Percentiles rank a stretch among this genome's conserved stretches.
Evolutionary conservation across 2,888 invertebrate genomes (phyloP).

Genomic region (Willowsia nigromaculata): DNA sequence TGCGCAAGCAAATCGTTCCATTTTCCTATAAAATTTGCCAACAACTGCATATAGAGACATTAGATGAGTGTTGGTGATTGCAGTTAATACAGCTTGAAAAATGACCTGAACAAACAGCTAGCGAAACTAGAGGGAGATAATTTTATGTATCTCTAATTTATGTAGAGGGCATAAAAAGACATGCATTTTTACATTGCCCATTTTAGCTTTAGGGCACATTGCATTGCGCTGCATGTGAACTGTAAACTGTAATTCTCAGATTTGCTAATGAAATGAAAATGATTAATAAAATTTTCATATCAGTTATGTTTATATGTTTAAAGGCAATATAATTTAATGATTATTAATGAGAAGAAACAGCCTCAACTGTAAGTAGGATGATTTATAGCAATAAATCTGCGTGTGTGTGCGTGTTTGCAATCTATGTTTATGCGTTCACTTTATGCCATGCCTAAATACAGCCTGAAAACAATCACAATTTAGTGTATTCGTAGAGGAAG

Average conservation of each 20-base stretch:
- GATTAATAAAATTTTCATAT: constrained; percentile 6
- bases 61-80: constrained; percentile 4
- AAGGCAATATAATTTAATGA: constrained; percentile 8
- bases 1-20: not conserved
- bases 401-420: not conserved
- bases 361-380: not conserved
- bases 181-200: not conserved
- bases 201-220: not conserved
- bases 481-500: not conserved
- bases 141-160: not conserved
- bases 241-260: not conserved
- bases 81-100: not conserved
- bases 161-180: not conserved
- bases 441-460: not conserved
- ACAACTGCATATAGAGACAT: constrained; percentile 9
- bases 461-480: not conserved
- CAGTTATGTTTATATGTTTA: constrained; percentile 3
- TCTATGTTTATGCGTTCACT: not conserved
- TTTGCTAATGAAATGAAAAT: constrained; percentile 35
- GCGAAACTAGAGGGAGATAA: not conserved
- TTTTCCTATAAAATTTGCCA: constrained; percentile 32
- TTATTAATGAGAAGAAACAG: not conserved
- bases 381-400: not conserved
- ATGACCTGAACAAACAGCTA: not conserved
- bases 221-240: not conserved